Evolutionary conservation across 23 tunicate species (phyloP), one percentile per base, ranked within the genome.

Genomic region (Trididemnum miniatum): DNA sequence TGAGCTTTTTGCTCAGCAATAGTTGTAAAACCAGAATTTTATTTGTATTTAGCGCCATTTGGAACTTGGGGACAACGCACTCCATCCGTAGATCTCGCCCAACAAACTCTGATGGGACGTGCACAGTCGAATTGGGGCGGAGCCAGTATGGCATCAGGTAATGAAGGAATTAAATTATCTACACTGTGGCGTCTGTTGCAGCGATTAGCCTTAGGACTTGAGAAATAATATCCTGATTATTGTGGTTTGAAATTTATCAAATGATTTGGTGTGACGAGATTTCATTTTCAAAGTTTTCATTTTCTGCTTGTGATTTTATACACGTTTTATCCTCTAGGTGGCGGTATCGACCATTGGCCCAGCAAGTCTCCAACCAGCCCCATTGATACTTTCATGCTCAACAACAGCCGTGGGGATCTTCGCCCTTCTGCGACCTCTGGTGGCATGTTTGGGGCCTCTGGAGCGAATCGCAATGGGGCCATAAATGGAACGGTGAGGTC

Each of bases 291-390:
- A n/a, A n/a, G n/a, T n/a, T n/a, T n/a, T n/a, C n/a, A n/a, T n/a
- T n/a, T n/a, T n/a, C n/a, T n/a, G n/a, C n/a, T n/a, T n/a, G n/a
- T n/a, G n/a, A n/a, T n/a, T n/a, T n/a, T n/a, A n/a, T n/a, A n/a
- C n/a, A n/a, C n/a, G n/a, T n/a, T n/a, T n/a, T n/a, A n/a, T n/a
- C n/a, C 9, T 44, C 12, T 32, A 67, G 75, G 75, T 32, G 79
- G 35, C 15, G 79, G 79, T 18, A 71, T 82, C 31, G 87, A 83
- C 29, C 87, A 73, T 15, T 86, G 90, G 90, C 83, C 83, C 49
- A 71, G 73, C 62, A 86, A 86, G 44, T 71, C 84, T 26, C 79
- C 90, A 35, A 79, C 84, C 2, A 79, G 77, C 37, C 84, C 84
- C 65, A 65, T 71, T 28, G 84, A 78, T 38, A 34, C 72, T 9